phyloP scores from a whole-genome alignment of 2,888 invertebrate species.

The Erpobdella octoculata region DNA sequence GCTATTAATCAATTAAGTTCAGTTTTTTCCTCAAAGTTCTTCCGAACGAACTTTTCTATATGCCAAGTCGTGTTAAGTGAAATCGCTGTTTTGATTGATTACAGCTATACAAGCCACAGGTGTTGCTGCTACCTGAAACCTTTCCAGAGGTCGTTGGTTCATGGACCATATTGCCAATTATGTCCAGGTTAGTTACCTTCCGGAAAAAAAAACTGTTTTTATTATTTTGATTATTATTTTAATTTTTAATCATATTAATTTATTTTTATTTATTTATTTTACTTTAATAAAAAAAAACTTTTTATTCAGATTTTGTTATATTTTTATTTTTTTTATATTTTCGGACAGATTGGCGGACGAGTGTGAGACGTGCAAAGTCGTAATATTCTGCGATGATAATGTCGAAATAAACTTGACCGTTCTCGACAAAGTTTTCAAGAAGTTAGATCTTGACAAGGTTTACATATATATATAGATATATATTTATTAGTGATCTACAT shows the following conservation, averaged over 20 bases:
- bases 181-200: conserved; percentile 48
- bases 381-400: conserved; percentile 65
- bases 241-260: conserved; percentile 25
- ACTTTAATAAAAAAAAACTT: neutral
- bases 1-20: too few relatives aligned
- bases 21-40: too few relatives aligned
- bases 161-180: conserved; percentile 57
- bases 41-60: too few relatives aligned
- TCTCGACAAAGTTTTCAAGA: conserved; percentile 57
- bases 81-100: neutral
- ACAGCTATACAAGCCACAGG: conserved; percentile 29
- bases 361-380: conserved; percentile 40
- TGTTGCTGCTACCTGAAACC: conserved; percentile 43
- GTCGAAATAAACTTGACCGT: conserved; percentile 60
- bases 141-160: conserved; percentile 42
- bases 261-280: neutral
- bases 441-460: conserved; percentile 54
- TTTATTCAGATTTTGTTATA: neutral
- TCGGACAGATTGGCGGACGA: conserved; percentile 41
- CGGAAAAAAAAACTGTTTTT: neutral
- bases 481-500: too few relatives aligned
- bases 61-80: too few relatives aligned
- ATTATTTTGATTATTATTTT: too few relatives aligned
- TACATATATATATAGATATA: too few relatives aligned
- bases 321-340: neutral